Conservation (phyloP, 2,797 vertebrate species). For the Pseudomugil tenellus region DNA sequence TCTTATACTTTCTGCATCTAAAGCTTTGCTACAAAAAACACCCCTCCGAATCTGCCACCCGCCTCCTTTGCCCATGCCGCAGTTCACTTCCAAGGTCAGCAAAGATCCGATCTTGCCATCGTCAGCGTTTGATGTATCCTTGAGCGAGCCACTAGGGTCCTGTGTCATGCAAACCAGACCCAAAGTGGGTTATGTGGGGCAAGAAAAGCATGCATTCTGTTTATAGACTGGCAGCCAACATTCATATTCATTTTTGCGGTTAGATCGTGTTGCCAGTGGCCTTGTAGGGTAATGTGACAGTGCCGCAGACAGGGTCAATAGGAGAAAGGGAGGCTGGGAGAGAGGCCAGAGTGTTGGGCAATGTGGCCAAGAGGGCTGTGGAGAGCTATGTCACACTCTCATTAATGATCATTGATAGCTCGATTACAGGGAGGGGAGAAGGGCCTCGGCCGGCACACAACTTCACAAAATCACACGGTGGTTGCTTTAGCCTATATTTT, state of each 20-base stretch:
- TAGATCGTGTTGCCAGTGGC: conserved; percentile 38
- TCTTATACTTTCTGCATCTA: conserved; percentile 28
- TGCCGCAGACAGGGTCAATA: conserved; percentile 34
- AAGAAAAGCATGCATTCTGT: conserved; percentile 24
- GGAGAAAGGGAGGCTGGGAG: conserved; percentile 24
- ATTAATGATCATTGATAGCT: conserved; percentile 74
- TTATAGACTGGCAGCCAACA: conserved; percentile 32
- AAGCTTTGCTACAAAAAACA: conserved; percentile 47
- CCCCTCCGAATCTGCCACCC: conserved; percentile 5
- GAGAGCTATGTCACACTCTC: conserved; percentile 59
- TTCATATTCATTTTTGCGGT: conserved; percentile 49
- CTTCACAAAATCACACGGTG: conserved; percentile 33
- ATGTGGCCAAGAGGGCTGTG: conserved; percentile 45
- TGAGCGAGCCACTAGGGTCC: conserved; percentile 59
- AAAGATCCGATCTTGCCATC: conserved; percentile 84
- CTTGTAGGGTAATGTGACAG: conserved; percentile 27
- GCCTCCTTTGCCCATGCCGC: conserved; percentile 49
- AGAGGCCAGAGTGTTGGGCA: conserved; percentile 25
- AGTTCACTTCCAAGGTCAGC: conserved; percentile 86
- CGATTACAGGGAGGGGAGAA: conserved; percentile 55
- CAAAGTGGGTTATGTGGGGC: background rate
- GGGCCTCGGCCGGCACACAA: conserved; percentile 45
- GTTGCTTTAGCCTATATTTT: conserved; percentile 11
- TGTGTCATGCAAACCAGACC: conserved; percentile 64
- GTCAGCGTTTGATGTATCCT: conserved; percentile 81